Evolutionary conservation across 2,888 invertebrate genomes (phyloP), one percentile per base, ranked within the genome.

Genomic region (Hyppa rectilinea): DNA sequence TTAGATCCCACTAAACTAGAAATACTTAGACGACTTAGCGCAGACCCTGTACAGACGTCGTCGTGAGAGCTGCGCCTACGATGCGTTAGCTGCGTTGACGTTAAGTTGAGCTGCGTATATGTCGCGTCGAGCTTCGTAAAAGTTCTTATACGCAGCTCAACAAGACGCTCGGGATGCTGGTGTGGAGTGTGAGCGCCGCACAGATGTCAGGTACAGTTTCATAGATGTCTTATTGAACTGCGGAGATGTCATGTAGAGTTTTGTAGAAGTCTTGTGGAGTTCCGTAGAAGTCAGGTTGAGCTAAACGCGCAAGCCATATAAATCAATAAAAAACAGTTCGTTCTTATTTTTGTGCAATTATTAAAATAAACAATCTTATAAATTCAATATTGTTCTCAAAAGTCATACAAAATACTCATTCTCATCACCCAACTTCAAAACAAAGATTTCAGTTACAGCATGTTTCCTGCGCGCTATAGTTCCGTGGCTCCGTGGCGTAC

Each of bases 381-480:
- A n/a, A n/a, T n/a, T n/a, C n/a, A n/a, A n/a, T n/a, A n/a, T n/a
- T n/a, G n/a, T n/a, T n/a, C n/a, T n/a, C 5, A 40, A 34, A 68
- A 26, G 3, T 1, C 2, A 6, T 23, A 20, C 40, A 50, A 65
- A 70, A 65, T 12, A 36, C 20, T 4, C 9, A 66, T 31, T 34
- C 31, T 50, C 31, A 40, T 10, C 20, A 17, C 7, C 10, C 1
- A 31, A n/a, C 36, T 31, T 36, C 47, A 70, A 69, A 77, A 60
- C 71, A 62, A 69, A 83, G 61, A 81, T 85, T 90, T 88, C 86
- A 91, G 77, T 68, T 82, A 67, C 87, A 88, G 84, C 90, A 58
- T 78, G 58, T 63, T 77, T 77, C 65, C 70, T 73, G 79, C 84
- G 83, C 67, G 78, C 69, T 45, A 61, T 79, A 53, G 73, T 59